These are phyloP conservation scores for Campylomormyrus tamandua DNA, from an alignment of 2,113 vertebrate genomes.

Conservation along the genomic window DNA sequence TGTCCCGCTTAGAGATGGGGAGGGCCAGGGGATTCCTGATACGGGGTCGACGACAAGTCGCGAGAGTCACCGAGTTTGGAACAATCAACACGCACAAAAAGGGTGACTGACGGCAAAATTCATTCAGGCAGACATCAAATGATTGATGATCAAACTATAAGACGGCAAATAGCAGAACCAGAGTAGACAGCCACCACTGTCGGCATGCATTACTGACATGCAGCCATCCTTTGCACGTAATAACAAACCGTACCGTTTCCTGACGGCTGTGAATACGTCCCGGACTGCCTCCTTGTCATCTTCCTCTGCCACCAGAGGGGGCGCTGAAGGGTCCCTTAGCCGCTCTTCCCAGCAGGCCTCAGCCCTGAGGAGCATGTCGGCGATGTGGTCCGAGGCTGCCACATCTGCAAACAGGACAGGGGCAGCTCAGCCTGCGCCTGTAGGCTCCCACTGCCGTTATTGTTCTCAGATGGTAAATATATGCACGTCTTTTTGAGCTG, in stretches of 20 bases:
- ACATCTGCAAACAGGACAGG: constrained; percentile 58
- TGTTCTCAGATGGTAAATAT: not conserved
- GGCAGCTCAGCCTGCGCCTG: not conserved
- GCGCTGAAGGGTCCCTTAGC: constrained; percentile 54
- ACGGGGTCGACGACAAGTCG: not conserved
- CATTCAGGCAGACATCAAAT: not conserved
- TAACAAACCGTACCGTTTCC: constrained; percentile 69
- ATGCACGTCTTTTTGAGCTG: not conserved
- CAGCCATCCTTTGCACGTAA: not conserved
- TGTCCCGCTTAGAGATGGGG: constrained; percentile 85
- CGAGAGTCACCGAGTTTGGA: not conserved
- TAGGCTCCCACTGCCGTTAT: not conserved
- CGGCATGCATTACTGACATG: not conserved
- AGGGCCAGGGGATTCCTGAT: constrained; percentile 70
- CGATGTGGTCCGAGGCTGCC: constrained; percentile 72
- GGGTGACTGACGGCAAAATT: not conserved
- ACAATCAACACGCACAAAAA: not conserved
- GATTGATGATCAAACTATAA: not conserved
- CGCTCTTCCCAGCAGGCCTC: constrained; percentile 74
- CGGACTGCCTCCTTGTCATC: constrained; percentile 67
- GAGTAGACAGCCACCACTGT: too few relatives aligned
- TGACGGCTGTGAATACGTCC: constrained; percentile 62
- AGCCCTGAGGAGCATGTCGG: constrained; percentile 73
- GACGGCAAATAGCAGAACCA: not conserved
- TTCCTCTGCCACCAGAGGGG: constrained; percentile 60